phyloP scores from a whole-genome alignment of 2,113 vertebrate species.

The Aplodontia rufa region DNA sequence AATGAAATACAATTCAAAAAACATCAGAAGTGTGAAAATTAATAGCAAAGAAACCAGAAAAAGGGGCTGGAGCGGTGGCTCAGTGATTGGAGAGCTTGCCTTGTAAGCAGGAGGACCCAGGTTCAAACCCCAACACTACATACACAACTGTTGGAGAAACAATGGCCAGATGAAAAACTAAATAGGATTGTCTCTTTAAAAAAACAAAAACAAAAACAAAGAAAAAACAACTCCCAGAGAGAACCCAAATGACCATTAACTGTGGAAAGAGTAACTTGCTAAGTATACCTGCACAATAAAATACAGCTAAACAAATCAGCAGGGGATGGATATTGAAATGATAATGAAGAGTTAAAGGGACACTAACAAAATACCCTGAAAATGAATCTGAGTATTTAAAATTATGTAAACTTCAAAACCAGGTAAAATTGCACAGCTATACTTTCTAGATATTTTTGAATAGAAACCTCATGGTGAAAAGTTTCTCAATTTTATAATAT shows the following conservation, averaged over 20 bases:
- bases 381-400: background rate
- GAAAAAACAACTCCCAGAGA: too few species aligned
- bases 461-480: background rate
- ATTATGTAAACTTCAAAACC: background rate
- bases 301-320: background rate
- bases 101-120: too few species aligned
- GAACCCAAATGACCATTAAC: background rate
- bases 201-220: too few species aligned
- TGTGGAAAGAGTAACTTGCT: background rate
- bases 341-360: background rate
- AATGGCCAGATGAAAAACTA: too few species aligned
- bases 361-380: background rate
- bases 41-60: constrained; percentile 30
- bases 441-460: background rate
- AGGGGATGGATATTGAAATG: background rate
- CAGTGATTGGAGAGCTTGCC: too few species aligned
- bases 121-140: too few species aligned
- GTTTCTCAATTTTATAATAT: constrained; percentile 8
- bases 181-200: too few species aligned
- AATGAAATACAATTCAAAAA: constrained; percentile 12
- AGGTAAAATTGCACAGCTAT: background rate
- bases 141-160: too few species aligned
- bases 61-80: too few species aligned
- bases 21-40: background rate
- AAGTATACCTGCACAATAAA: background rate